A percentile compares a stretch with the other conserved stretches of the same genome.
These are phyloP conservation scores for Pseudocheirus occidentalis DNA, from an alignment of 2,797 vertebrate genomes.

Conservation along the genomic window DNA sequence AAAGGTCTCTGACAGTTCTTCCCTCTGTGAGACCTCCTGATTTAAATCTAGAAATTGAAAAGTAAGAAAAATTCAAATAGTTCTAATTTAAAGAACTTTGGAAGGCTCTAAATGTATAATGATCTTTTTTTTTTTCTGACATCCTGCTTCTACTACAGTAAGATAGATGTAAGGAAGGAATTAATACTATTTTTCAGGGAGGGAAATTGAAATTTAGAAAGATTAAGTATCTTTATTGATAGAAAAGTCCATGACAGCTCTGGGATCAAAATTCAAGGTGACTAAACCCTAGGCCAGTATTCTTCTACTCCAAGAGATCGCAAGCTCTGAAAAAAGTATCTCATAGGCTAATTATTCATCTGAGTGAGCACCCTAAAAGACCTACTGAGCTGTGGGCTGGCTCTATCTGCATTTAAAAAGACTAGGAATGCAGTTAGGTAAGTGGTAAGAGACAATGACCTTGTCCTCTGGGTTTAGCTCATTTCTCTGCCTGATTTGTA, in stretches of 20 bases:
- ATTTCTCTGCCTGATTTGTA: background rate
- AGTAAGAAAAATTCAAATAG: conserved; percentile 35
- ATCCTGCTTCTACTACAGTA: background rate
- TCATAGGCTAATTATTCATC: conserved; percentile 19
- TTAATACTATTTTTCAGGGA: conserved; percentile 23
- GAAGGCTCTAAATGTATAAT: conserved; percentile 18
- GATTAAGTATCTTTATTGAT: background rate
- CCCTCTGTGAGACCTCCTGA: conserved; percentile 14
- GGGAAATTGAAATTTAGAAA: conserved; percentile 52
- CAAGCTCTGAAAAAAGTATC: background rate
- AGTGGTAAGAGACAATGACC: background rate
- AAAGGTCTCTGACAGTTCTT: conserved; percentile 28
- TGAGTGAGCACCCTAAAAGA: background rate
- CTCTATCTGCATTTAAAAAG: background rate
- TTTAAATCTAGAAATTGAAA: conserved; percentile 40
- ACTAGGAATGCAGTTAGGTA: background rate
- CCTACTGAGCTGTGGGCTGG: background rate
- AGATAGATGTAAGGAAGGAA: conserved; percentile 28
- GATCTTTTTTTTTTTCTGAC: conserved; percentile 25
- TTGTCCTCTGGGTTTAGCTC: background rate
- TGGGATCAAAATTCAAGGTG: conserved; percentile 22
- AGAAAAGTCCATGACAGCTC: background rate
- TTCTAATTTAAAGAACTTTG: conserved; percentile 32
- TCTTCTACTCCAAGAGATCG: conserved; percentile 15
- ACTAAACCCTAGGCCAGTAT: conserved; percentile 14